Evolutionary conservation across 2,113 vertebrate species (phyloP).

Genomic region (Urocynchramus pylzowi): DNA sequence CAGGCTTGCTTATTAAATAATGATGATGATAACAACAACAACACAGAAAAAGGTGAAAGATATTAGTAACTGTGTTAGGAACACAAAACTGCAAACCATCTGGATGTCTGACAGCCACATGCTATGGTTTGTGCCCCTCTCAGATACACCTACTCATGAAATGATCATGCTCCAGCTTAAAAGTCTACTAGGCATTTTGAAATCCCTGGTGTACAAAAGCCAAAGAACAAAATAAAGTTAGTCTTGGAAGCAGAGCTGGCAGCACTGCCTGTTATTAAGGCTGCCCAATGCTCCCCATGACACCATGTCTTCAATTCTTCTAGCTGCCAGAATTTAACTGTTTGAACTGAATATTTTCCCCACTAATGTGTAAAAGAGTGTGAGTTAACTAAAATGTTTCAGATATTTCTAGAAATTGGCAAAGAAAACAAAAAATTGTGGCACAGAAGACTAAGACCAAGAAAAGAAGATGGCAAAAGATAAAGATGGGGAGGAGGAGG

Average conservation of each 20-base stretch:
- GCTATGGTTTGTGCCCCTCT: background rate
- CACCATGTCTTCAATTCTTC: background rate
- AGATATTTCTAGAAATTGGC: background rate
- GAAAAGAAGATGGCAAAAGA: background rate
- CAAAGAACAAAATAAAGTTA: background rate
- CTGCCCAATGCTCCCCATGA: background rate
- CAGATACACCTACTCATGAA: background rate
- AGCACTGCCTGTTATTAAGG: background rate
- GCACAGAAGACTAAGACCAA: background rate
- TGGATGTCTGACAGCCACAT: background rate
- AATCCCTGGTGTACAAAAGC: background rate
- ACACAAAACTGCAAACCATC: background rate
- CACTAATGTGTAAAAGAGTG: background rate
- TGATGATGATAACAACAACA: background rate
- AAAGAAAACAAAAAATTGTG: background rate
- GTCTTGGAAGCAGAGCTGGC: background rate
- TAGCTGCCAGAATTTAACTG: background rate
- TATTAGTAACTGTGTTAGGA: background rate
- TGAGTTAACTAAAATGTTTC: background rate
- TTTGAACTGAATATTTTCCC: background rate
- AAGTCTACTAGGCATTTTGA: background rate
- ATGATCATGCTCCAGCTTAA: background rate
- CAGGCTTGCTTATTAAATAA: background rate
- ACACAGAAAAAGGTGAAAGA: background rate
- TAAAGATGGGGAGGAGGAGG: background rate